Evolutionary conservation across 2,888 invertebrate species (phyloP).

Genomic region (Drepanosiphum platanoidis): DNA sequence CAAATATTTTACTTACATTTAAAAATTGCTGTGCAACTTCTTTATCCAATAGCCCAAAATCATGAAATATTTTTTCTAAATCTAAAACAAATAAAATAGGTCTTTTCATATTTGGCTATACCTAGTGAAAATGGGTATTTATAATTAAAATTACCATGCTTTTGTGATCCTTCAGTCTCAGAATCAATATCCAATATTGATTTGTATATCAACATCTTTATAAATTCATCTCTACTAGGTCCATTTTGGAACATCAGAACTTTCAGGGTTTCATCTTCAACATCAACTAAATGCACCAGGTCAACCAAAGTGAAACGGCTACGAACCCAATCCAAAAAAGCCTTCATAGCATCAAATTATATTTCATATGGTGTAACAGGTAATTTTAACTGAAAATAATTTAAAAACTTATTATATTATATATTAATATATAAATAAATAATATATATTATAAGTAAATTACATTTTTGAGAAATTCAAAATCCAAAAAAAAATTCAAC

Average conservation of each 20-base stretch:
- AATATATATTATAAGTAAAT: no score
- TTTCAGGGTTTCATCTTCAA: constrained; percentile 36
- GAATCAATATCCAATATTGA: constrained; percentile 21
- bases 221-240: constrained; percentile 41
- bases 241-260: constrained; percentile 40
- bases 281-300: constrained; percentile 32
- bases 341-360: constrained; percentile 22
- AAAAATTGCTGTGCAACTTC: constrained; percentile 35
- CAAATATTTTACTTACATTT: constrained; percentile 1
- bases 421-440: no score
- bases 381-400: no score
- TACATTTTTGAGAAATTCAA: no score
- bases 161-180: neutral
- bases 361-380: no score
- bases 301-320: constrained; percentile 1
- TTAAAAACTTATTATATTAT: no score
- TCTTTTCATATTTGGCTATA: neutral
- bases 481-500: no score
- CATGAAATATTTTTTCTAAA: constrained; percentile 35
- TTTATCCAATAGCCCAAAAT: constrained; percentile 44
- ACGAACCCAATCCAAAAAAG: constrained; percentile 35
- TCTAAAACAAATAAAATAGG: constrained; percentile 7
- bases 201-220: constrained; percentile 30
- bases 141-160: constrained; percentile 1
- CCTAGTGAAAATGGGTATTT: neutral